A percentile compares a stretch with the other conserved stretches of the same genome.
These are phyloP conservation scores for Athrips mouffetella DNA, from an alignment of 2,888 invertebrate species.

Conservation along the genomic window DNA sequence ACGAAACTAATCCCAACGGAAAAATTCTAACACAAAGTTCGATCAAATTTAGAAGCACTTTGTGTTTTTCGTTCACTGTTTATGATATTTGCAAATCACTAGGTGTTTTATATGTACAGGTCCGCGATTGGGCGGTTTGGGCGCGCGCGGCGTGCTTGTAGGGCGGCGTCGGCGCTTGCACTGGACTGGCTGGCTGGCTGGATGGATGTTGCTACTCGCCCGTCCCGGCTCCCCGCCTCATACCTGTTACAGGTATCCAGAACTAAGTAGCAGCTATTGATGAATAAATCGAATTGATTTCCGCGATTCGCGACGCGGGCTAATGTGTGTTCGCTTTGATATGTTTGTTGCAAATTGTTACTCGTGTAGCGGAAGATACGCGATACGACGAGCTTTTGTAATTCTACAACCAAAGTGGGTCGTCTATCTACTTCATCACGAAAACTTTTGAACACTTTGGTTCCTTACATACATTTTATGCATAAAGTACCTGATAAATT, in stretches of 20 bases:
- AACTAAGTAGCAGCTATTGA: constrained; percentile 72
- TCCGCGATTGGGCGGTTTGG: constrained; percentile 32
- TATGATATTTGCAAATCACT: constrained; percentile 28
- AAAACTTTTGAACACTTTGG: no score
- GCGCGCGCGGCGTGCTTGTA: constrained; percentile 49
- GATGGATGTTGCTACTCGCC: no score
- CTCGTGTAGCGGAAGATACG: background rate
- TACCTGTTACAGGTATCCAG: constrained; percentile 74
- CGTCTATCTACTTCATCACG: no score
- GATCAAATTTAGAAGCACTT: constrained; percentile 20
- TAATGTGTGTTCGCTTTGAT: constrained; percentile 12
- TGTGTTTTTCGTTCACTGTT: constrained; percentile 37
- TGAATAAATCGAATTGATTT: constrained; percentile 70
- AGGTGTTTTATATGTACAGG: constrained; percentile 30
- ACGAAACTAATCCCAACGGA: background rate
- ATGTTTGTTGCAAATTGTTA: constrained; percentile 6
- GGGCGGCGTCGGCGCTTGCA: constrained; percentile 56
- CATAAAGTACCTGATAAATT: no score
- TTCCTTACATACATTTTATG: no score
- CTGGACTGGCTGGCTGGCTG: constrained; percentile 39
- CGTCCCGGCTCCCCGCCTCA: constrained; percentile 49
- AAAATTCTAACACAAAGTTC: constrained; percentile 10
- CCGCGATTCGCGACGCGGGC: constrained; percentile 29
- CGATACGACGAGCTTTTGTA: background rate
- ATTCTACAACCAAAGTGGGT: no score